A percentile compares a stretch with the other conserved stretches of the same genome.
phyloP scores from a whole-genome alignment of 2,797 vertebrate species.

The Pseudocheirus occidentalis region DNA sequence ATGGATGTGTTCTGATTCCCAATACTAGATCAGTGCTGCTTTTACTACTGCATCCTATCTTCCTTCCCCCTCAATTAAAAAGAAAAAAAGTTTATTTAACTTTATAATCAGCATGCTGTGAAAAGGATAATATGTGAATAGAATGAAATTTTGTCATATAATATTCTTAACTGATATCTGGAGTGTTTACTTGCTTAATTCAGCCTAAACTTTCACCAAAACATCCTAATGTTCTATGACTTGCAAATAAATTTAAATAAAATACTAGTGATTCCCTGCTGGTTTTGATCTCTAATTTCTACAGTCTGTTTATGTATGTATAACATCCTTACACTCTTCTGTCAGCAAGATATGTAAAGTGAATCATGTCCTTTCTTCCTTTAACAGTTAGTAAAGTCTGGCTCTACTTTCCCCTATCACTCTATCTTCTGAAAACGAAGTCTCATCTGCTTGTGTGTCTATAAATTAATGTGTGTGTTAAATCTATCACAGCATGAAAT shows the following conservation, averaged over 20 bases:
- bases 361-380: constrained; percentile 41
- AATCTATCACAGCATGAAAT: constrained; percentile 82
- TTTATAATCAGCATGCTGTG: not conserved
- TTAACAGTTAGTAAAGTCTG: constrained; percentile 46
- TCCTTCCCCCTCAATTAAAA: not conserved
- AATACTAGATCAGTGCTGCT: not conserved
- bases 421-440: constrained; percentile 68
- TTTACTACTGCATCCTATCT: not conserved
- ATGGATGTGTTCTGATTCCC: not conserved
- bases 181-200: constrained; percentile 55
- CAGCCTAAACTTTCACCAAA: constrained; percentile 56
- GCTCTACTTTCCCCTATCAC: not conserved
- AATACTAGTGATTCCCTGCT: constrained; percentile 21
- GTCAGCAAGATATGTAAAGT: constrained; percentile 35
- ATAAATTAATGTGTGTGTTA: constrained; percentile 82
- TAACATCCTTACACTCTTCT: constrained; percentile 43
- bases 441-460: constrained; percentile 80
- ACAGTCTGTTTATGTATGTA: constrained; percentile 34
- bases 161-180: constrained; percentile 41
- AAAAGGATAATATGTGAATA: constrained; percentile 30
- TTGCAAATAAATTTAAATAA: constrained; percentile 56
- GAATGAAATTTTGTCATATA: constrained; percentile 27
- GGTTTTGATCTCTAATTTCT: constrained; percentile 61
- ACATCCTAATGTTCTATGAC: constrained; percentile 57
- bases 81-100: not conserved